Conservation (phyloP, 2,888 invertebrate genomes). For the Toxonevra muliebris region DNA sequence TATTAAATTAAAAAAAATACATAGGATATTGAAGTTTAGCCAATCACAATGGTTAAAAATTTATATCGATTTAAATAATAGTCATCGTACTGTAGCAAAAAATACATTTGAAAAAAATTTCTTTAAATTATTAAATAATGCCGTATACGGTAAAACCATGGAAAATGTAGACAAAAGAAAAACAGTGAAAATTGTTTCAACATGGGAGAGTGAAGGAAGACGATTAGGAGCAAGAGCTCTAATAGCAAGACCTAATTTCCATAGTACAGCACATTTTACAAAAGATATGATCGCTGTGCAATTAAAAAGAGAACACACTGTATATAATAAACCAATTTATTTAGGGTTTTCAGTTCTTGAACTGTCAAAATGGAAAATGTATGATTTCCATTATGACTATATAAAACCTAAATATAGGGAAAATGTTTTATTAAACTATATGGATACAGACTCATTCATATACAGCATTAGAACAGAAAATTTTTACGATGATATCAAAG, state of each 20-base stretch:
- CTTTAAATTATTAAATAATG: constrained; percentile 28
- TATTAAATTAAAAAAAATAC: constrained; percentile 48
- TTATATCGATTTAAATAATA: constrained; percentile 31
- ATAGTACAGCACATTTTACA: constrained; percentile 27
- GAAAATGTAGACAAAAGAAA: constrained; percentile 38
- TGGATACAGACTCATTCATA: too few relatives aligned
- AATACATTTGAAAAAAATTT: constrained; percentile 25
- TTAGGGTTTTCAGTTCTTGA: constrained; percentile 37
- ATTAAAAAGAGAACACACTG: constrained; percentile 25
- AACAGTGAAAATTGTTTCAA: constrained; percentile 34
- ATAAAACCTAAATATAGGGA: constrained; percentile 33
- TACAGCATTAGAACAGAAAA: constrained; percentile 31
- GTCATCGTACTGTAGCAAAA: constrained; percentile 12
- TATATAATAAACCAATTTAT: constrained; percentile 40
- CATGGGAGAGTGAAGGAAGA: constrained; percentile 21
- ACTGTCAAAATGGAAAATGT: too few relatives aligned
- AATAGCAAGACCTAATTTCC: constrained; percentile 20
- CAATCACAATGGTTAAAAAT: constrained; percentile 52
- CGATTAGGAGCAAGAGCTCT: too few relatives aligned
- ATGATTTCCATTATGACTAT: too few relatives aligned
- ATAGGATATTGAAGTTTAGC: constrained; percentile 46
- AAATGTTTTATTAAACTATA: constrained; percentile 32
- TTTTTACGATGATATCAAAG: constrained; percentile 35
- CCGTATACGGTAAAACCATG: too few relatives aligned
- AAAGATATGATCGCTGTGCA: constrained; percentile 40